Evolutionary conservation across 2,113 vertebrate genomes (phyloP).

Genomic region (Bagarius yarrelli): DNA sequence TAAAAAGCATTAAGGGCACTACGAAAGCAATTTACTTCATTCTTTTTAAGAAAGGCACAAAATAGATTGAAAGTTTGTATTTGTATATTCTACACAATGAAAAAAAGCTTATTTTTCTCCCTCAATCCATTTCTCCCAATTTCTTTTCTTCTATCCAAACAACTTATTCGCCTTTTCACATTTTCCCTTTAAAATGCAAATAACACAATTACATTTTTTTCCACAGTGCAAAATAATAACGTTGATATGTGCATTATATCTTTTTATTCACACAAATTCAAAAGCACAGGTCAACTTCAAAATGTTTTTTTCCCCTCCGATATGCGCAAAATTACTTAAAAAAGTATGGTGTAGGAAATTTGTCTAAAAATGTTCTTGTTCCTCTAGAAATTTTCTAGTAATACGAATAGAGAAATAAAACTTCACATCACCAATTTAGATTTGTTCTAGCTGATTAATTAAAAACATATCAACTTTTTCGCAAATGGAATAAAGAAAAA

Average conservation of each 20-base stretch:
- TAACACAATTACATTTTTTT: too few species aligned
- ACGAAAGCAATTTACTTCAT: conserved; percentile 22
- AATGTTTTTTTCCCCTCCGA: not conserved
- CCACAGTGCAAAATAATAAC: too few species aligned
- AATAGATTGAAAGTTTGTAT: conserved; percentile 32
- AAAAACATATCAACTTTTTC: too few species aligned
- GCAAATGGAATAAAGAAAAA: not conserved
- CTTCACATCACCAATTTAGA: not conserved
- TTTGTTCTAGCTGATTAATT: not conserved
- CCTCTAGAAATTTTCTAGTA: not conserved
- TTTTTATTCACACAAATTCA: not conserved
- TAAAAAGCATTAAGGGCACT: not conserved
- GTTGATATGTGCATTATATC: too few species aligned
- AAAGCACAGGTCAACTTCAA: not conserved
- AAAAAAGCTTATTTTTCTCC: not conserved
- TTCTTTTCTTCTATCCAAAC: not conserved
- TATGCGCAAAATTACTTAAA: too few species aligned
- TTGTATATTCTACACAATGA: not conserved
- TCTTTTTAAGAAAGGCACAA: conserved; percentile 1
- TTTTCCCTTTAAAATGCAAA: not conserved
- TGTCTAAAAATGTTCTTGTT: too few species aligned
- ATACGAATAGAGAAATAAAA: not conserved
- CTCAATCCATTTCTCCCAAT: not conserved
- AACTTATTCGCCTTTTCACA: not conserved
- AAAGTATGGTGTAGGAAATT: too few species aligned